These are phyloP conservation scores for Valencia hispanica DNA, from an alignment of 2,797 vertebrate genomes.

Conservation along the genomic window DNA sequence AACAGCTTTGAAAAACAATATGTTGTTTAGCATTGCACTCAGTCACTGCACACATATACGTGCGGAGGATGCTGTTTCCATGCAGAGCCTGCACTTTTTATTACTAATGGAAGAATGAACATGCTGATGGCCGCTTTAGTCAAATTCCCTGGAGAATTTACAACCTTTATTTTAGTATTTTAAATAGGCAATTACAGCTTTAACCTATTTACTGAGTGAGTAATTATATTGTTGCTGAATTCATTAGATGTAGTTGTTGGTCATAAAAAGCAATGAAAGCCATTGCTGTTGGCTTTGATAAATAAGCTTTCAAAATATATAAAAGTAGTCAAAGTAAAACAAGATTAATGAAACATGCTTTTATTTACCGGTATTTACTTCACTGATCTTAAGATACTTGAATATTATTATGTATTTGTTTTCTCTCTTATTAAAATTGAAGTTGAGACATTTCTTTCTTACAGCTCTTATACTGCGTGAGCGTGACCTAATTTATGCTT, in stretches of 20 bases:
- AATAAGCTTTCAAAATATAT: background rate
- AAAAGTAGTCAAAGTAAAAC: too few relatives aligned
- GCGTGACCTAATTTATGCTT: too few relatives aligned
- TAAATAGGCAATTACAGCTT: background rate
- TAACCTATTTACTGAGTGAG: background rate
- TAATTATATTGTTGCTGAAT: background rate
- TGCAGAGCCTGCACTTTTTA: constrained; percentile 41
- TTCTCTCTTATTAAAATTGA: background rate
- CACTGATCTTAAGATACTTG: background rate
- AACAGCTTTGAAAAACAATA: constrained; percentile 69
- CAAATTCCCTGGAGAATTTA: constrained; percentile 33
- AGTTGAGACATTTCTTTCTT: too few relatives aligned
- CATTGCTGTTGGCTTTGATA: background rate
- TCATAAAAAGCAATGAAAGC: background rate
- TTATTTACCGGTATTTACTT: background rate
- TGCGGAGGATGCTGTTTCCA: constrained; percentile 51
- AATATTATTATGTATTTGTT: background rate
- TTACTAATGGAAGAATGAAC: constrained; percentile 65
- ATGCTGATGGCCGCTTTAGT: constrained; percentile 27
- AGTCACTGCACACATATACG: constrained; percentile 33
- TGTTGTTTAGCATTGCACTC: constrained; percentile 65
- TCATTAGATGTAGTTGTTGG: background rate
- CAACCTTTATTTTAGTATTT: constrained; percentile 15
- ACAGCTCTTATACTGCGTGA: too few relatives aligned
- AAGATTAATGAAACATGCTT: background rate